phyloP scores from a whole-genome alignment of 2,888 invertebrate species.

The Drosophila anomalata region DNA sequence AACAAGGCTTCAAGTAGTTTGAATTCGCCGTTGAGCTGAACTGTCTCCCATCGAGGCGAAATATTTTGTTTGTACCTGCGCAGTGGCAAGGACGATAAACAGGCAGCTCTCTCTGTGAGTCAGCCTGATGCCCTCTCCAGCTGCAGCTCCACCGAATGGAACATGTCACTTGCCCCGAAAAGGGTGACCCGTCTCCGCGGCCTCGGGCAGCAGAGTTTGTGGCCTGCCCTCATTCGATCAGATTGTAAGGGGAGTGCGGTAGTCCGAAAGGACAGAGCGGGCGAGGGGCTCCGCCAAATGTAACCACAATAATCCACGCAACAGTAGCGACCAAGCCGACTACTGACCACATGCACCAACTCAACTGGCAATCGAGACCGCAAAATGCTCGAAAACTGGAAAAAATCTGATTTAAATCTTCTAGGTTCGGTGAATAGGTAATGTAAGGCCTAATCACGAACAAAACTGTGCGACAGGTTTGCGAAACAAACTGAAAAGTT shows the following conservation, averaged over 20 bases:
- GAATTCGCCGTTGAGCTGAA: constrained; percentile 50
- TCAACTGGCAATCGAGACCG: constrained; percentile 21
- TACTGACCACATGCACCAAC: constrained; percentile 54
- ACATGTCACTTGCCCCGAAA: constrained; percentile 8
- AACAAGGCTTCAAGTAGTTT: background rate
- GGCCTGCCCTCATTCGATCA: constrained; percentile 35
- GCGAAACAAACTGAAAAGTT: no score
- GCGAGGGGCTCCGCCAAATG: constrained; percentile 18
- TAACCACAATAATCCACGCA: constrained; percentile 48
- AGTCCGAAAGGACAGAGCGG: background rate
- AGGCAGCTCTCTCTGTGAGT: background rate
- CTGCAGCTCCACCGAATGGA: constrained; percentile 11
- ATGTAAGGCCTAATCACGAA: background rate
- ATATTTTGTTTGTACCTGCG: constrained; percentile 75
- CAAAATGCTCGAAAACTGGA: constrained; percentile 17
- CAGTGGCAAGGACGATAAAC: constrained; percentile 41
- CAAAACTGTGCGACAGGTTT: background rate
- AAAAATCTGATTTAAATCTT: background rate
- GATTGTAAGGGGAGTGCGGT: constrained; percentile 11
- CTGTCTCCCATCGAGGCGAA: constrained; percentile 4
- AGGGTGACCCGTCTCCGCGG: constrained; percentile 1
- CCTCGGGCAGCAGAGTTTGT: constrained; percentile 28
- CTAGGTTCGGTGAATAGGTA: background rate
- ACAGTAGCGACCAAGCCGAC: constrained; percentile 54
- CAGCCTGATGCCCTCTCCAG: background rate